Evolutionary conservation across 2,888 invertebrate species (phyloP), one percentile per base, ranked within the genome.

Genomic region (Eumerus sabulonum): DNA sequence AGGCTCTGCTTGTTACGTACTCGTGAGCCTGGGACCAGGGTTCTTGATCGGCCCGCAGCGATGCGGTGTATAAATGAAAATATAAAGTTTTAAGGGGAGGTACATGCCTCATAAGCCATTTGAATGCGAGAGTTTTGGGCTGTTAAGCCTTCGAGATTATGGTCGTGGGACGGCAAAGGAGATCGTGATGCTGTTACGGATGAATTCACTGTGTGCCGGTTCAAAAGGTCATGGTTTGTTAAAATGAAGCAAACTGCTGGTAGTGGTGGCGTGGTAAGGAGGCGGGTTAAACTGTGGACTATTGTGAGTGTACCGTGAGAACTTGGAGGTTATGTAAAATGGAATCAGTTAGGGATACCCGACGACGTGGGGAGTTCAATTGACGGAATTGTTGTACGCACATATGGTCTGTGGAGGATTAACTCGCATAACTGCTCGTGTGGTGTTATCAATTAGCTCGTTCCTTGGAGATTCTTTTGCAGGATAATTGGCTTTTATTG

Each of bases 51-150:
- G 68, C 79, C 64, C 64, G 0, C 11, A 44, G 79, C 74, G 40
- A 56, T 79, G 68, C 79, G 70, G 63, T 70, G 74, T 36, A 74
- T 51, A 74, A 77, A 73, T 77, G 67, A 63, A 67, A 77, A 57
- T 77, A 60, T 47, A 56, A 47, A 73, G 57, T 56, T 68, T 68
- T 18, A 68, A 68, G 50, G 54, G 51, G 62, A 63, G 47, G 54
- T 57, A 54, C 50, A 71, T 42, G 45, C 9, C 18, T 50, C 27
- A 50, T 54, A 51, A 74, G 79, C 63, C 68, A 79, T 73, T 68
- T 59, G 51, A 47, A 60, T 48, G 38, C 56, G 42, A 47, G 47
- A 57, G 47, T 54, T 64, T 14, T 14, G 57, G 53, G 53, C 45
- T 53, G 53, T 53, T 51, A 68, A 62, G 67, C 60, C 66, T 66